Base-by-base conservation (phyloP, 2,888 invertebrate species). In the Troides aeacus region DNA sequence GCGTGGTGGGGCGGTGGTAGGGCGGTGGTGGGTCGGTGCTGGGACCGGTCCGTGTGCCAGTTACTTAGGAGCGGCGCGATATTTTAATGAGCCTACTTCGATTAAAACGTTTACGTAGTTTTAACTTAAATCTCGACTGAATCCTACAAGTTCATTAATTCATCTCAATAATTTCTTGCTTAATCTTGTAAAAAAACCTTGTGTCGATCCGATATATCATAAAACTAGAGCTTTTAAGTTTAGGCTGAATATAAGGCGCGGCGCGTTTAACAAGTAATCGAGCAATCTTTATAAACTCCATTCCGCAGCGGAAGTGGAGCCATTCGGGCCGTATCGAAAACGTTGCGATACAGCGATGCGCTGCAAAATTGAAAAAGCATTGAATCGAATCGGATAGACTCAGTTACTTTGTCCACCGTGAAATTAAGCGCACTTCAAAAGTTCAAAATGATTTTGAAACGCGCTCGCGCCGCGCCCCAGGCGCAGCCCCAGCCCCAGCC, bases 351-450 rank as follows among this genome's bases (percentile, higher is more conserved):
- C 70, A 64, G 50, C 64, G 66, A 36, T 57, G 61, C 64, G 60
- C 64, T 64, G 60, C 70, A 64, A 71, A 71, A 71, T 71, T 71
- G 71, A 71, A 71, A 71, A 71, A 65, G 58, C 71, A 71, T 61
- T 57, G 64, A 64, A 65, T 64, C 71, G 71, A 62, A 68, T 62
- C 71, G 62, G 68, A 68, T 65, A 59, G 71, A 68, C 58, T 66
- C 70, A 17, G 66, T 68, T 68, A 71, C 71, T 53, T 71, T 68
- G 71, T 68, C 64, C 71, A 71, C 71, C 71, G 71, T 71, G 71
- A 71, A 71, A 71, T 71, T 71, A 71, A 71, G 68, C 65, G 61
- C 62, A 65, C 62, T 68, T 68, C 68, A 71, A 71, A 71, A 71
- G 68, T 68, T 53, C 56, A n/a, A 57, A 23, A 24, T 62, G 59